Evolutionary conservation across 2,113 vertebrate species (phyloP).

Genomic region (Antidorcas marsupialis): DNA sequence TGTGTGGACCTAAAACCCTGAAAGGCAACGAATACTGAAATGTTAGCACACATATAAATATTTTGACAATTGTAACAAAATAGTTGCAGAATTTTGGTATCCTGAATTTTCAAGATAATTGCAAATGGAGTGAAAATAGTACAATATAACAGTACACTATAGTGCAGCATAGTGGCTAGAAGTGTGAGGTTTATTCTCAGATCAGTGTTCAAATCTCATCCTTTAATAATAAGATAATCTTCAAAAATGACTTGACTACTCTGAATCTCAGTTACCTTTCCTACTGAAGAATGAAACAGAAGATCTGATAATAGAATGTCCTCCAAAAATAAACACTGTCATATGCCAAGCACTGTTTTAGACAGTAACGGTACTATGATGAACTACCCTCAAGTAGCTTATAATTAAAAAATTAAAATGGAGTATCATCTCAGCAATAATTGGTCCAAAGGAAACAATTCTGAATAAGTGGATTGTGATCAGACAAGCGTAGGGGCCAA

Average conservation of each 20-base stretch:
- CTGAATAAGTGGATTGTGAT: not conserved
- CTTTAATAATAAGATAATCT: not conserved
- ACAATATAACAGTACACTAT: not conserved
- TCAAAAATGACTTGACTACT: not conserved
- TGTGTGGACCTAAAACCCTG: not conserved
- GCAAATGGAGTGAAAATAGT: not conserved
- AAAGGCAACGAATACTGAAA: not conserved
- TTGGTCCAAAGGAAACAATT: not conserved
- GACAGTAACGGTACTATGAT: not conserved
- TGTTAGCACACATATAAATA: not conserved
- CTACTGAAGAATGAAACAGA: not conserved
- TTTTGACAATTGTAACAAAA: not conserved
- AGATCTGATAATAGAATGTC: not conserved
- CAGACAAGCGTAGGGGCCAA: not conserved
- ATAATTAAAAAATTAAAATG: not conserved
- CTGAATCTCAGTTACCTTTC: not conserved
- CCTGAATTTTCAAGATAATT: conserved; percentile 30
- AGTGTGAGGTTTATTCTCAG: not conserved
- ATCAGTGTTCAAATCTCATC: not conserved
- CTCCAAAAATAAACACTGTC: not conserved
- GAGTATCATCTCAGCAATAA: not conserved
- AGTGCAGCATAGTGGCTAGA: not conserved
- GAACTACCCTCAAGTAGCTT: not conserved
- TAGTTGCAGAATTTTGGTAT: not conserved
- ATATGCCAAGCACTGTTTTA: not conserved